phyloP scores from a whole-genome alignment of 2,797 vertebrate species.

The Tangara arthus region DNA sequence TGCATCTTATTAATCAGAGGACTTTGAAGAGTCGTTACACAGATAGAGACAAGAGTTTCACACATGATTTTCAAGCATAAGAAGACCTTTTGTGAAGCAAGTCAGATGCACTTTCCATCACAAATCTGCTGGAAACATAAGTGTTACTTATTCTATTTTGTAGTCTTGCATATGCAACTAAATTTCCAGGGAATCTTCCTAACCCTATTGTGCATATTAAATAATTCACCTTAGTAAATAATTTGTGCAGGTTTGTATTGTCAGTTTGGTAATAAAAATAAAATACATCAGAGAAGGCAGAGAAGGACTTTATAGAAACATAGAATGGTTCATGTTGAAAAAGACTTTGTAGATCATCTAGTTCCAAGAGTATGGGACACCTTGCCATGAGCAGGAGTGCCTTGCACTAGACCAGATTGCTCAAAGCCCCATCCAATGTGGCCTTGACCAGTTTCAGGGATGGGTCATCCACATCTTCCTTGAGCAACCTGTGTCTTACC shows the following conservation, averaged over 20 bases:
- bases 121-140: not conserved
- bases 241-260: not conserved
- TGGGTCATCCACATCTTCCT: not conserved
- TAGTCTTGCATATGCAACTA: not conserved
- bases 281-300: not conserved
- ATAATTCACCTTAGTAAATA: not conserved
- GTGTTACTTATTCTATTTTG: not conserved
- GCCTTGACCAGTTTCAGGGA: not conserved
- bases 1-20: constrained; percentile 44
- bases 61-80: not conserved
- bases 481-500: not conserved
- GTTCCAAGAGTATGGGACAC: not conserved
- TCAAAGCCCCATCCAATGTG: rapidly evolving
- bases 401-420: not conserved
- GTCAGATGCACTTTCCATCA: not conserved
- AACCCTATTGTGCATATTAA: not conserved
- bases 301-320: not conserved
- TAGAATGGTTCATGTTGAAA: not conserved
- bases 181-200: constrained; percentile 2
- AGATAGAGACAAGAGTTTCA: not conserved
- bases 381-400: not conserved
- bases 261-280: not conserved
- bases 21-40: not conserved
- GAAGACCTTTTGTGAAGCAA: constrained; percentile 16
- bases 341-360: not conserved